These are phyloP conservation scores for Haliclona indistincta DNA, from an alignment of 37 sponge, comb jelly and placozoan species.

Conservation along the genomic window DNA sequence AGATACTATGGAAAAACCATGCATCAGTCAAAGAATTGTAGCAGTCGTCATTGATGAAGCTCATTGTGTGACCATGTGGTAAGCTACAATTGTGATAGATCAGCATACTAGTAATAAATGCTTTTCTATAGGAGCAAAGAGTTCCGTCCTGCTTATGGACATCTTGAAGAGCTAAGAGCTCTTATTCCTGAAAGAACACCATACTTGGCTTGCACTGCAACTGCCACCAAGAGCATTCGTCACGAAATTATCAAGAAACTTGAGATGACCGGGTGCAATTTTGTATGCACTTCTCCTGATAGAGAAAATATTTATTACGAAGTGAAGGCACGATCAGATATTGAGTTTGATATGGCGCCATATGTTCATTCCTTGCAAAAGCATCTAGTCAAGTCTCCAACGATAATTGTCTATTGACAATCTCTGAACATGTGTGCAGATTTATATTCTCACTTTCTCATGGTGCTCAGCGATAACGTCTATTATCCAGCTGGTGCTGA, in stretches of 20 bases:
- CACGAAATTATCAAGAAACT: conserved; percentile 12
- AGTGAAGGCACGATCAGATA: not conserved
- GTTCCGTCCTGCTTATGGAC: conserved; percentile 44
- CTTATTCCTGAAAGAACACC: conserved; percentile 31
- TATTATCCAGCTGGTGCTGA: conserved; percentile 43
- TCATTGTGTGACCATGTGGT: too few species aligned
- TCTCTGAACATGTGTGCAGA: conserved; percentile 50
- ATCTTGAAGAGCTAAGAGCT: conserved; percentile 34
- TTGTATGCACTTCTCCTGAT: conserved; percentile 22
- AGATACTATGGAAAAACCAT: conserved; percentile 17
- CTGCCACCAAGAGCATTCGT: conserved; percentile 5
- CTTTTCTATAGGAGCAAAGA: conserved; percentile 45
- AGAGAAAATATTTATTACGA: conserved; percentile 35
- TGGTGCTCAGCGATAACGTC: conserved; percentile 1
- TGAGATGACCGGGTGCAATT: conserved; percentile 13
- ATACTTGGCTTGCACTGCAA: too few species aligned
- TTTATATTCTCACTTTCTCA: conserved; percentile 36
- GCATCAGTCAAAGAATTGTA: too few species aligned
- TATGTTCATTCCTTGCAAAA: not conserved
- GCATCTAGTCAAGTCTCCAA: not conserved
- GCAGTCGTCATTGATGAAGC: too few species aligned
- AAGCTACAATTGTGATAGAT: too few species aligned
- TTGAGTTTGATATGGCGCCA: conserved; percentile 2
- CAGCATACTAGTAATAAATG: too few species aligned
- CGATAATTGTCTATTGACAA: too few species aligned